A percentile compares a stretch with the other conserved stretches of the same genome.
These are phyloP conservation scores for Setipinna tenuifilis DNA, from an alignment of 2,797 vertebrate genomes.

Conservation along the genomic window DNA sequence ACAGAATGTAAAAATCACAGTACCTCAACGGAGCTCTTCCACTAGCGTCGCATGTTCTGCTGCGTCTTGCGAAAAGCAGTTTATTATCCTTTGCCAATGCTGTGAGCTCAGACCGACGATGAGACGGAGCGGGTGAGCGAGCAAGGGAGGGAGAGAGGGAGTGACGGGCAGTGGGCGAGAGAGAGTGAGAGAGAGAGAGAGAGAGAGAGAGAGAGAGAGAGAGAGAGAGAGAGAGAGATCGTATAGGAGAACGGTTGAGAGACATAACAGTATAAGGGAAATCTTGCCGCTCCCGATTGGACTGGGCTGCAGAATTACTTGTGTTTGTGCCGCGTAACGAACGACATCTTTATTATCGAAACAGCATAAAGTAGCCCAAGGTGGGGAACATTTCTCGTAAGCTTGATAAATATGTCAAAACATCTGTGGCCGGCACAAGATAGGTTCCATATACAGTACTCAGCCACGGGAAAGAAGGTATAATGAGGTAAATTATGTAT, in stretches of 20 bases:
- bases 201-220: conserved; percentile 6
- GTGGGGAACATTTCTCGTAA: not conserved
- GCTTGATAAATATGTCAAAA: not conserved
- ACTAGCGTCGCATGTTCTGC: conserved; percentile 47
- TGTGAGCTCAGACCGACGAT: conserved; percentile 45
- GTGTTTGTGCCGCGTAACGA: not conserved
- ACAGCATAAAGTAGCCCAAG: not conserved
- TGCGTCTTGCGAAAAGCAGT: conserved; percentile 45
- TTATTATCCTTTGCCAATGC: conserved; percentile 54
- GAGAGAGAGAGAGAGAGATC: conserved; percentile 26
- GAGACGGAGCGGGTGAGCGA: conserved; percentile 31
- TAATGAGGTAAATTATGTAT: not conserved
- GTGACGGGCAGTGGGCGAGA: conserved; percentile 7
- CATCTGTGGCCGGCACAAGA: not conserved
- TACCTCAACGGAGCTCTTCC: conserved; percentile 48
- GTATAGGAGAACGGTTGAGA: conserved; percentile 24
- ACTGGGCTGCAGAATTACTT: conserved; percentile 28
- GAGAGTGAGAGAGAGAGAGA: conserved; percentile 27
- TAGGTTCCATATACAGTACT: not conserved
- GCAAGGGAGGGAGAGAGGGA: not conserved
- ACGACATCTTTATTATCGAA: not conserved
- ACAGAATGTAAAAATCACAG: conserved; percentile 19
- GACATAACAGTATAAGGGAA: conserved; percentile 19
- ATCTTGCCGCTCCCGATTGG: conserved; percentile 34
- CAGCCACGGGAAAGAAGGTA: not conserved